Evolutionary conservation across 2,113 vertebrate genomes (phyloP).

Genomic region (Lamprotornis superbus): DNA sequence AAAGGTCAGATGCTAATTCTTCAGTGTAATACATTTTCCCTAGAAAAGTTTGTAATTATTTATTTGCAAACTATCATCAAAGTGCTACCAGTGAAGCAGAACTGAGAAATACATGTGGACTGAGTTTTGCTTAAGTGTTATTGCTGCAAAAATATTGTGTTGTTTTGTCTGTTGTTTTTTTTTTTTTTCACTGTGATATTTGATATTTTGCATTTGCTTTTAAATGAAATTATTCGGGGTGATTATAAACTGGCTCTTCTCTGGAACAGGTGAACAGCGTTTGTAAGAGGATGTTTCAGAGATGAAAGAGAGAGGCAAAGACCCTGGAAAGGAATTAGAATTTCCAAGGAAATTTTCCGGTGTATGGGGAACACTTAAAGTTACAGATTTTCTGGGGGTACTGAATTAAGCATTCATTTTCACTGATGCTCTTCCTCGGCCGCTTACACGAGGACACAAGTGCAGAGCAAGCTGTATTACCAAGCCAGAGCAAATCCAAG

Average conservation of each 20-base stretch:
- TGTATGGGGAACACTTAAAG: background rate
- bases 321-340: background rate
- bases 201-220: background rate
- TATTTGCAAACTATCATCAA: background rate
- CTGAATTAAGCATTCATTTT: background rate
- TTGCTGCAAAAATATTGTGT: background rate
- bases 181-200: background rate
- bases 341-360: background rate
- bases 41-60: background rate
- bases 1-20: background rate
- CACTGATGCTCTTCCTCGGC: background rate
- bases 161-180: rapidly evolving
- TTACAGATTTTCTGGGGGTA: background rate
- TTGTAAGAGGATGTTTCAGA: background rate
- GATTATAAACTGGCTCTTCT: background rate
- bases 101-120: background rate
- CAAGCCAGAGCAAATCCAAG: too few species aligned
- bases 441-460: background rate
- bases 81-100: background rate
- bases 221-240: background rate
- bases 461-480: background rate
- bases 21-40: background rate
- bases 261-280: rapidly evolving
- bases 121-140: background rate
- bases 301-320: background rate